Conservation (phyloP, 2,888 invertebrate genomes). For the Cristatella mucedo region DNA sequence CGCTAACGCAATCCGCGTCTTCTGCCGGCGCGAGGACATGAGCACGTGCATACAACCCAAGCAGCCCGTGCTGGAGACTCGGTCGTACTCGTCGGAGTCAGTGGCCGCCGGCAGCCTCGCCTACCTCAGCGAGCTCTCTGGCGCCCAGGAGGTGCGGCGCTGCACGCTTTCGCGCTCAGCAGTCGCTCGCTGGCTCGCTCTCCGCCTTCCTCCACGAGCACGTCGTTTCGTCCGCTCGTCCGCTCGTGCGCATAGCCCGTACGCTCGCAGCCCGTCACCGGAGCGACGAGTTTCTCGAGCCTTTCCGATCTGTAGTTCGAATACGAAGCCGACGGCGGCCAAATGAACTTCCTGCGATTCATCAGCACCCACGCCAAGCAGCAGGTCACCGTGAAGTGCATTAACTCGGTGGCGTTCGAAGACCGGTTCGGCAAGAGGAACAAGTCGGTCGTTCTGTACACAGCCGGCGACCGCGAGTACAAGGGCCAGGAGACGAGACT, state of each 20-base stretch:
- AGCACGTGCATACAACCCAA: conserved; percentile 7
- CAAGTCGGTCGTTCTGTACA: conserved; percentile 6
- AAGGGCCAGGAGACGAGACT: conserved; percentile 1
- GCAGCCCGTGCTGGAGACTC: no score
- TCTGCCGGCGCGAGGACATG: neutral
- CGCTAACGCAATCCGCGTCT: conserved; percentile 6
- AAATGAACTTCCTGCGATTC: conserved; percentile 7
- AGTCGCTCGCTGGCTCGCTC: no score
- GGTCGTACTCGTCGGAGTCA: neutral
- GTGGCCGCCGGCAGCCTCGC: neutral
- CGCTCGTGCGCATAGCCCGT: no score
- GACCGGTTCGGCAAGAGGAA: conserved; percentile 7
- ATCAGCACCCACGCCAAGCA: conserved; percentile 3
- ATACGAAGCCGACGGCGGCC: conserved; percentile 4
- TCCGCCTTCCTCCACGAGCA: no score
- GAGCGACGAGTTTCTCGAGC: no score
- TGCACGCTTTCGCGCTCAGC: neutral
- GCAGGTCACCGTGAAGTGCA: conserved; percentile 3
- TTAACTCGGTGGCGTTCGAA: conserved; percentile 6
- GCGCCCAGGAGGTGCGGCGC: neutral
- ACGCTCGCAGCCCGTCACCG: no score
- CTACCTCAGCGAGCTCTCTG: conserved; percentile 7
- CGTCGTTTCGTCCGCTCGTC: no score
- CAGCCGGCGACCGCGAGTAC: conserved; percentile 7
- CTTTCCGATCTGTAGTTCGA: conserved; percentile 2